phyloP scores from a whole-genome alignment of 92 coral and sea anemone genomes.

The Meandrina meandrites region DNA sequence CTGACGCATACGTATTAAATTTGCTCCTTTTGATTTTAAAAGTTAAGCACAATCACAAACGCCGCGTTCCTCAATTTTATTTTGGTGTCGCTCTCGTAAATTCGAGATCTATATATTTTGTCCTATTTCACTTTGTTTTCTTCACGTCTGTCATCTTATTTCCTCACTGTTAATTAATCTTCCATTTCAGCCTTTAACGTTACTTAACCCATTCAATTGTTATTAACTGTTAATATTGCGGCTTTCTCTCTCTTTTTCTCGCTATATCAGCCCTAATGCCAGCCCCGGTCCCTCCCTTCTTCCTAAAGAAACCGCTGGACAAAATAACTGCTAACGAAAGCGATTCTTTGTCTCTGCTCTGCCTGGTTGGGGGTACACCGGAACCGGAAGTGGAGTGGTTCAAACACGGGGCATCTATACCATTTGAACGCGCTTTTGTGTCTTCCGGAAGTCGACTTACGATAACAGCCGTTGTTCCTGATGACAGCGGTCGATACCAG shows the following conservation, averaged over 20 bases:
- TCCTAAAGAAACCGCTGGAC: slow-evolving; percentile 70
- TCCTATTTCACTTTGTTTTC: background rate
- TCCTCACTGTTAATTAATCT: background rate
- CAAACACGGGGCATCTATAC: slow-evolving; percentile 51
- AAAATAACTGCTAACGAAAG: slow-evolving; percentile 45
- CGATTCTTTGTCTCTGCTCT: slow-evolving; percentile 49
- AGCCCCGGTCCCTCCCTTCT: slow-evolving; percentile 65
- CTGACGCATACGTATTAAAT: background rate
- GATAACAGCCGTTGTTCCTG: slow-evolving; percentile 48
- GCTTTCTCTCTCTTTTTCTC: slow-evolving; percentile 53
- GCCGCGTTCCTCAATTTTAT: background rate
- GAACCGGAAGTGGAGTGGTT: slow-evolving; percentile 68
- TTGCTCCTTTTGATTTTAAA: background rate
- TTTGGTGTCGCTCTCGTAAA: background rate
- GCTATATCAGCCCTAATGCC: slow-evolving; percentile 22
- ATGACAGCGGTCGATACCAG: slow-evolving; percentile 81
- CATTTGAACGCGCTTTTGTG: slow-evolving; percentile 40
- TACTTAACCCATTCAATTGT: background rate
- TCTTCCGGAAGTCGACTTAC: slow-evolving; percentile 46
- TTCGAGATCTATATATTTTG: background rate
- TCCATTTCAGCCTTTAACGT: background rate
- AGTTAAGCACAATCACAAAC: background rate
- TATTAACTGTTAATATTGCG: slow-evolving; percentile 28
- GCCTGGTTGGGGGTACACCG: slow-evolving; percentile 59
- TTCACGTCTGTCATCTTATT: background rate